Base-by-base conservation (phyloP, 2,888 invertebrate genomes). In the Chalcosyrphus nemorum region DNA sequence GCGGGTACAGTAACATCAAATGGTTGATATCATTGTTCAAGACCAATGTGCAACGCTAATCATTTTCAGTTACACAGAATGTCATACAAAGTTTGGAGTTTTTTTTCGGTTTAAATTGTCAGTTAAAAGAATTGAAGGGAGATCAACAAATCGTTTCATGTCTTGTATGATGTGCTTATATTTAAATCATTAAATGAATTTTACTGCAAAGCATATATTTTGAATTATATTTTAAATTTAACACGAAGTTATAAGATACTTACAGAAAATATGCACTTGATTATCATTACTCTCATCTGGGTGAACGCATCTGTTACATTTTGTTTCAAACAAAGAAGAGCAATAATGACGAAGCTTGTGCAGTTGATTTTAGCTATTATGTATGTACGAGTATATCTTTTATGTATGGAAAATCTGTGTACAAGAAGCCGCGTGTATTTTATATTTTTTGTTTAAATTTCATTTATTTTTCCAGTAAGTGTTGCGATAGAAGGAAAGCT, bases 221-320 rank as follows among this genome's bases (percentile, higher is more conserved):
- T n/a, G n/a, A n/a, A n/a, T n/a, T n/a, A n/a, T n/a, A n/a, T n/a
- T n/a, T n/a, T n/a, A n/a, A n/a, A n/a, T n/a, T n/a, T n/a, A n/a
- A 21, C 47, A 13, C 11, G n/a, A 11, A 47, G 24, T 41, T 19
- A 19, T 1, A n/a, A 15, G 43, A 61, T 61, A 61, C 43, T 61
- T 61, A 61, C 61, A 45, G 19, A 45, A 17, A 61, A 19, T 27
- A 19, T 61, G 45, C n/a, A 45, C 17, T 41, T 24, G n/a, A 7
- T 32, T 57, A 57, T 3, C 38, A 24, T 27, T 43, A 11, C 9
- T 59, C 27, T 13, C 27, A 27, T 59, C 11, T 27, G n/a, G 13
- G 17, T 15, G 17, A 2, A 7, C 1, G n/a, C n/a, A 59, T 24
- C 4, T 59, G 11, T 57, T 27, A 24, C 11, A 9, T 24, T 21